Evolutionary conservation across 2,888 invertebrate genomes (phyloP).

Genomic region (Tromatobia lineatoria): DNA sequence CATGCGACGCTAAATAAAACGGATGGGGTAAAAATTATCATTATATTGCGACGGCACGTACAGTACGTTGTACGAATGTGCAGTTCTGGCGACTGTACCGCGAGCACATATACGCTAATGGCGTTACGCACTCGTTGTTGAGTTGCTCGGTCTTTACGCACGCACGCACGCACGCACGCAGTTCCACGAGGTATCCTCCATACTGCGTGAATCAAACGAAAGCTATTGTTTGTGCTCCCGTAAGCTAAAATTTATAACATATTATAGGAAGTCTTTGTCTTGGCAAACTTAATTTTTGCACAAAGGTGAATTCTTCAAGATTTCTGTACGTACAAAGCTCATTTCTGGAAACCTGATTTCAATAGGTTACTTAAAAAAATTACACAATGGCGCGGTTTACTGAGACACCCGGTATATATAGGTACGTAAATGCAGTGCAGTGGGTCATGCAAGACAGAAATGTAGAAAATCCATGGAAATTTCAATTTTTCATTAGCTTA

Average conservation of each 20-base stretch:
- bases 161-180: slow-evolving; percentile 41
- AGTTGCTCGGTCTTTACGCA: slow-evolving; percentile 48
- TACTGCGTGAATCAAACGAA: slow-evolving; percentile 14
- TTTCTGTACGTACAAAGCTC: background rate
- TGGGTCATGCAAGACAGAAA: too few species aligned
- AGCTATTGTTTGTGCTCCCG: slow-evolving; percentile 40
- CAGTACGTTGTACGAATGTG: slow-evolving; percentile 52
- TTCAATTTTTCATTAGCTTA: too few species aligned
- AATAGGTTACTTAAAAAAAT: too few species aligned
- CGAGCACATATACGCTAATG: slow-evolving; percentile 42
- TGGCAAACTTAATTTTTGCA: too few species aligned
- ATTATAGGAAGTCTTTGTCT: slow-evolving; percentile 6
- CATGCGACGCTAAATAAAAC: slow-evolving; percentile 71
- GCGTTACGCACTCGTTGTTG: slow-evolving; percentile 59
- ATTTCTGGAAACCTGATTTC: too few species aligned
- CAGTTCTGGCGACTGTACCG: slow-evolving; percentile 32
- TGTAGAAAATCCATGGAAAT: too few species aligned
- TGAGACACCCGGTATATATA: too few species aligned
- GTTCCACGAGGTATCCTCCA: slow-evolving; percentile 19
- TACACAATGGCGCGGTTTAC: too few species aligned
- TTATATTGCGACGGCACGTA: slow-evolving; percentile 67
- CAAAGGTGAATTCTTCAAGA: background rate
- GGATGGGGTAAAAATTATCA: slow-evolving; percentile 71
- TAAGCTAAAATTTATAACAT: slow-evolving; percentile 39
- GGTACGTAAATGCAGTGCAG: too few species aligned